Evolutionary conservation across 1,140 invertebrate genomes (phyloP), one percentile per base, ranked within the genome.

Genomic region (Drosophila ficusphila): DNA sequence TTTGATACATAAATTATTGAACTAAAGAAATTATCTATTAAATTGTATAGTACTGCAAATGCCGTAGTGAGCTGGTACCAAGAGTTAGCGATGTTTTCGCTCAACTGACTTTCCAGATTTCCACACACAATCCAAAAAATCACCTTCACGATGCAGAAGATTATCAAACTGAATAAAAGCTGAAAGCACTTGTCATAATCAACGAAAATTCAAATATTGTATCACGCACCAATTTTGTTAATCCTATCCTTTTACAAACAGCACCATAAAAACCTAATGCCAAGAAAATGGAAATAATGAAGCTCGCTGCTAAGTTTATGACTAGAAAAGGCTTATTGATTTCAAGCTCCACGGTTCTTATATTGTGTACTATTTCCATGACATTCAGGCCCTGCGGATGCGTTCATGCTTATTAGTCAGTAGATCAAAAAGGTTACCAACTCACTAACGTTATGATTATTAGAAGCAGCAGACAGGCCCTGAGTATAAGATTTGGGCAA

Each of bases 111-210:
- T 11, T 18, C 11, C 18, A 14, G 12, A 18, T 41, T 53, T 2
- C 7, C n/a, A 18, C 6, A 16, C 29, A 36, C 5, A 6, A 51
- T 47, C 5, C 36, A 41, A 1, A 71, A 3, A 3, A 46, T 11
- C 3, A 58, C 18, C 67, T 81, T 81, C 11, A 23, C 5, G 2
- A 72, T 2, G 9, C 51, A 46, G 8, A 23, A 77, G 0, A n/a
- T 9, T 3, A 67, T 6, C 21, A 72, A n/a, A 0, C 6, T 1
- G 11, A 57, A 25, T 7, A 76, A 12, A 4, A 61, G 51, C 77
- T 81, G 38, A 12, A 61, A 33, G 9, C 9, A 0, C 1, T 4
- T 9, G 2, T 1, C n/a, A n/a, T n/a, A n/a, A n/a, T n/a, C n/a
- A n/a, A n/a, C n/a, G n/a, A n/a, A n/a, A n/a, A n/a, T n/a, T n/a